A percentile compares a stretch with the other conserved stretches of the same genome.
Conservation (phyloP, 2,113 vertebrate genomes). For the Dipodomys merriami region DNA sequence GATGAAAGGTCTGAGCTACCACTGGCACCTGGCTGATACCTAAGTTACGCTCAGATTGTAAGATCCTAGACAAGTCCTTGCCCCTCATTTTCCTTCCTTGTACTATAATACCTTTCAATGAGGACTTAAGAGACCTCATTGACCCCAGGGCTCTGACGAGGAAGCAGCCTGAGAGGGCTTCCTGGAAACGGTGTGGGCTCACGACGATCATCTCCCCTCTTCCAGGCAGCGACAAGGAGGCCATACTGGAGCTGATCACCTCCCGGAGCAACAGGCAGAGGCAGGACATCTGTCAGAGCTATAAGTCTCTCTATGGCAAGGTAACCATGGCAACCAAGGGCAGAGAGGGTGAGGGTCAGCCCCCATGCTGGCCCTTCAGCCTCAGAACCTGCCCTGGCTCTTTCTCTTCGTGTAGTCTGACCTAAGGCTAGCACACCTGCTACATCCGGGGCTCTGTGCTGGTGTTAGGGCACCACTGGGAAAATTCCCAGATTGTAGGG, state of each 20-base stretch:
- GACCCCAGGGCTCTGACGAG: not conserved
- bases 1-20: too few relatives aligned
- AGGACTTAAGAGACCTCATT: not conserved
- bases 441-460: not conserved
- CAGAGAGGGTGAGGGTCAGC: not conserved
- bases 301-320: constrained; percentile 96
- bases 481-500: not conserved
- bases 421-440: not conserved
- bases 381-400: not conserved
- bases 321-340: constrained; percentile 79
- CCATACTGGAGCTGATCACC: constrained; percentile 95
- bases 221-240: constrained; percentile 96
- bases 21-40: too few relatives aligned
- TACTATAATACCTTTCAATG: not conserved
- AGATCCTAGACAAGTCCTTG: not conserved
- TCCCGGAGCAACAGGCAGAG: constrained; percentile 95
- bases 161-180: not conserved
- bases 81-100: not conserved
- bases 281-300: constrained; percentile 91
- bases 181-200: not conserved
- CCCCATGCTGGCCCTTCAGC: not conserved
- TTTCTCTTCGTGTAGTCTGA: not conserved
- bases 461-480: not conserved
- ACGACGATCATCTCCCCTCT: not conserved
- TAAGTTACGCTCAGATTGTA: not conserved